phyloP scores from a whole-genome alignment of 2,888 invertebrate genomes.

The Amphiduros pacificus region DNA sequence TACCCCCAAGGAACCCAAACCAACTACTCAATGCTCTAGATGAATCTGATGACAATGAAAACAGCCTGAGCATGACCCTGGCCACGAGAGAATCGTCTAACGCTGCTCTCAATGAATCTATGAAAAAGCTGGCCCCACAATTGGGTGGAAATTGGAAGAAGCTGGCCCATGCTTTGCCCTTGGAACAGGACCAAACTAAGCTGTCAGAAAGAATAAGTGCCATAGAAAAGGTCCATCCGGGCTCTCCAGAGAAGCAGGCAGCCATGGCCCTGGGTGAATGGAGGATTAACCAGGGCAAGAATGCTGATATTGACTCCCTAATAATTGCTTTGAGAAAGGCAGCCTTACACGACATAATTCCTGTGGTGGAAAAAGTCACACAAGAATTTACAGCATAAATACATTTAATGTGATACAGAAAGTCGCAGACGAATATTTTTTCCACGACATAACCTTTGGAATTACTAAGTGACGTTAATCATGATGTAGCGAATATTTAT shows the following conservation, averaged over 20 bases:
- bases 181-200: constrained; percentile 13
- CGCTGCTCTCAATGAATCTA: constrained; percentile 4
- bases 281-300: constrained; percentile 25
- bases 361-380: constrained; percentile 24
- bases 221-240: constrained; percentile 22
- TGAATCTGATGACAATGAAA: no score
- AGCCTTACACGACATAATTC: constrained; percentile 17
- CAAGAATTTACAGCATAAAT: constrained; percentile 13
- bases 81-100: neutral
- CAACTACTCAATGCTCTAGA: no score
- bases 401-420: no score
- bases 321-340: constrained; percentile 29
- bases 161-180: constrained; percentile 26
- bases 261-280: constrained; percentile 25
- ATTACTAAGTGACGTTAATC: no score
- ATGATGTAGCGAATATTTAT: no score
- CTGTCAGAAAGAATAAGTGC: constrained; percentile 18
- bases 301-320: constrained; percentile 25
- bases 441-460: no score
- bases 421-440: no score
- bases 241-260: constrained; percentile 23
- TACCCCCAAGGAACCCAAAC: constrained; percentile 15
- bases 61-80: no score
- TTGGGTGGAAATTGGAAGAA: constrained; percentile 31
- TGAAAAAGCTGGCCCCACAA: constrained; percentile 12